phyloP scores from a whole-genome alignment of 1,140 invertebrate genomes.

The Harpegnathos saltator region DNA sequence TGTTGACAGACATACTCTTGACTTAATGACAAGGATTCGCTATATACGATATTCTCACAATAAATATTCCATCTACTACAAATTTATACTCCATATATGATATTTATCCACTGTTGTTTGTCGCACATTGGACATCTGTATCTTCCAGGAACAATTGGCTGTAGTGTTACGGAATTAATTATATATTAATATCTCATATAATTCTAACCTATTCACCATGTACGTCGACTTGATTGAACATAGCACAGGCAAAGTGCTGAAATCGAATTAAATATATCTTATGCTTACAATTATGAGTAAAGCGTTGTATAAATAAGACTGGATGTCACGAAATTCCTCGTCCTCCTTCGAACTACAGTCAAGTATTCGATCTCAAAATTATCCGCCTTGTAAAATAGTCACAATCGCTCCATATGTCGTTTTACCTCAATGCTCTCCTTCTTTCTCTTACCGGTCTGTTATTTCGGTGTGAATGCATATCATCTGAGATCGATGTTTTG shows the following conservation, averaged over 20 bases:
- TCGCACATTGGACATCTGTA: neutral
- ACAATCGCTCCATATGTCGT: constrained; percentile 29
- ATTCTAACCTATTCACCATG: constrained; percentile 9
- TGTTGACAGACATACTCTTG: constrained; percentile 27
- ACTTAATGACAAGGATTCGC: neutral
- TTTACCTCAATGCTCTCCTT: neutral
- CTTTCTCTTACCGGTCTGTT: neutral
- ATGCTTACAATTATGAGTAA: too few relatives aligned
- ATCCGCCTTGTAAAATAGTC: neutral
- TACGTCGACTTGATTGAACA: neutral
- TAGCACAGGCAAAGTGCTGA: neutral
- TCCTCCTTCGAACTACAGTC: neutral
- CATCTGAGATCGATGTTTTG: neutral
- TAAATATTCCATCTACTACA: neutral
- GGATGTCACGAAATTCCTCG: neutral
- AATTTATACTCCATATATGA: neutral
- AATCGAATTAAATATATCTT: neutral
- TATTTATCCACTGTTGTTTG: neutral
- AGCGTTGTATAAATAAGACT: neutral
- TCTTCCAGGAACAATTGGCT: neutral
- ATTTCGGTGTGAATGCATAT: neutral
- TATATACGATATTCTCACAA: neutral
- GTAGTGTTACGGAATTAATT: neutral
- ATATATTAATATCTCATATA: neutral
- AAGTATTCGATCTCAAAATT: neutral